A percentile compares a stretch with the other conserved stretches of the same genome.
Conservation (phyloP, 2,113 vertebrate species). For the Pandion haliaetus region DNA sequence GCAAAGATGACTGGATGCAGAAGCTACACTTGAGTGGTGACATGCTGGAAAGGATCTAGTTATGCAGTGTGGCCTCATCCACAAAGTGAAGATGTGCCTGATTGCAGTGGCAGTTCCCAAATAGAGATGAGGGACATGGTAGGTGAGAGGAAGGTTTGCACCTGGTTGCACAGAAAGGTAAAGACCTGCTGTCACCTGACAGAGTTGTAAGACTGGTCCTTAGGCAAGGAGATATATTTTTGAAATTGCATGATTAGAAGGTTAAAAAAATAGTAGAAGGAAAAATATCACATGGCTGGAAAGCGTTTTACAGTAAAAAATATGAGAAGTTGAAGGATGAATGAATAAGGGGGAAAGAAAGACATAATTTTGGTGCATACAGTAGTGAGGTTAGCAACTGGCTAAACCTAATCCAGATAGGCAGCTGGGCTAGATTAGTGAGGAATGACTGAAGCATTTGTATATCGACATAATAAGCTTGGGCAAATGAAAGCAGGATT, state of each 20-base stretch:
- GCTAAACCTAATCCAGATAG: background rate
- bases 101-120: background rate
- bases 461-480: background rate
- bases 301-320: background rate
- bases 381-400: background rate
- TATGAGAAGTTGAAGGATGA: background rate
- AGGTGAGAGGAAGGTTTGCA: background rate
- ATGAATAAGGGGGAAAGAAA: background rate
- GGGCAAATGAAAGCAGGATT: background rate
- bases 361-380: background rate
- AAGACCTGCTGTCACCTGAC: background rate
- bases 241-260: background rate
- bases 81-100: background rate
- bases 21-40: background rate
- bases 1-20: background rate
- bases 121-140: rapidly evolving
- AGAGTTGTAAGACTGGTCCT: background rate
- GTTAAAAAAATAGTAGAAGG: background rate
- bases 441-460: background rate
- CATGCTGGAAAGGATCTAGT: background rate
- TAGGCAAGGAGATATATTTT: background rate
- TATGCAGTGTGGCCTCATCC: background rate
- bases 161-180: background rate
- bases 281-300: background rate
- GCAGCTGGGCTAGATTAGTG: background rate